Evolutionary conservation across 2,888 invertebrate genomes (phyloP).

Genomic region (Neoitamus cyanurus): DNA sequence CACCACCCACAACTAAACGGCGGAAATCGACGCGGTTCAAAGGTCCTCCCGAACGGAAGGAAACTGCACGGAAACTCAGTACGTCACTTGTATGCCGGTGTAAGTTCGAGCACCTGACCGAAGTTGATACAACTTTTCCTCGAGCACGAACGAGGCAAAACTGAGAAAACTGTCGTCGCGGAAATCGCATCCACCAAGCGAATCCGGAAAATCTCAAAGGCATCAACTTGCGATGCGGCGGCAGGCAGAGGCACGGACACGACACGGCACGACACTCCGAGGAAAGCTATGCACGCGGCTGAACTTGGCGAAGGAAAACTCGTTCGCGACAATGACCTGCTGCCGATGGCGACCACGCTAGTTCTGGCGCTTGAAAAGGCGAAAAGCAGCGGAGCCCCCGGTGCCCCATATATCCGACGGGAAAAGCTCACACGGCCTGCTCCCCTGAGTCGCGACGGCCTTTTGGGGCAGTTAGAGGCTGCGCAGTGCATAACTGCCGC

Average conservation of each 20-base stretch:
- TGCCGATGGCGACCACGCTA: conserved; percentile 38
- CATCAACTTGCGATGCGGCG: background rate
- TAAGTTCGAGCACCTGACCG: background rate
- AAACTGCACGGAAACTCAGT: background rate
- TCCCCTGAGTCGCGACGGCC: conserved; percentile 8
- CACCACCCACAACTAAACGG: background rate
- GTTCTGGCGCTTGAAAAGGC: conserved; percentile 38
- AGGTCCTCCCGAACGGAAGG: background rate
- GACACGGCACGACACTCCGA: background rate
- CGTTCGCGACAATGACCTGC: conserved; percentile 35
- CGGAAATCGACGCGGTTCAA: background rate
- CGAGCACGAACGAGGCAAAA: background rate
- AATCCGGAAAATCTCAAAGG: background rate
- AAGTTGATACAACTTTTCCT: background rate
- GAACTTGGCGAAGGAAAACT: conserved; percentile 28
- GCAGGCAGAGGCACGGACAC: background rate
- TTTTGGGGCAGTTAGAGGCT: conserved; percentile 42
- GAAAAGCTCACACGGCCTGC: conserved; percentile 9
- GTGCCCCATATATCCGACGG: background rate
- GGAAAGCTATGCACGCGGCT: background rate
- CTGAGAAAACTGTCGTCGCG: background rate
- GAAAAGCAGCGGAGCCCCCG: conserved; percentile 20
- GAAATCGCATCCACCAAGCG: too few species aligned
- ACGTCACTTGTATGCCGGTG: too few species aligned
- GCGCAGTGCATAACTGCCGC: background rate